These are phyloP conservation scores for Odontomachus brunneus DNA, from an alignment of 1,140 invertebrate genomes.

Conservation along the genomic window DNA sequence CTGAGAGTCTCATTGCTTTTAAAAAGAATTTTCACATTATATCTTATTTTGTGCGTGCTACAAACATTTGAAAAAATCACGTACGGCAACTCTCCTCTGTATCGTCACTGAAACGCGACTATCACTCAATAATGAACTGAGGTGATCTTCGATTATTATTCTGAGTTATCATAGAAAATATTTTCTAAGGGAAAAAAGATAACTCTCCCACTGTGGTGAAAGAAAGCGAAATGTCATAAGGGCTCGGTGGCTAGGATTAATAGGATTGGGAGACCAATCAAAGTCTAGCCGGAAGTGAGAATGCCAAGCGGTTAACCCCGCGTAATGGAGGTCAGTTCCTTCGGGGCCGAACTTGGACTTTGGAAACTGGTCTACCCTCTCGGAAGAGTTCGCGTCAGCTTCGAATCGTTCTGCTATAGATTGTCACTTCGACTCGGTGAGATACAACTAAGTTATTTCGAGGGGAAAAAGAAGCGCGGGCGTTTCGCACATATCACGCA, in stretches of 20 bases:
- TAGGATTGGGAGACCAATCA: constrained; percentile 83
- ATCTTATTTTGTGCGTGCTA: too few relatives aligned
- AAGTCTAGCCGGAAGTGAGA: constrained; percentile 81
- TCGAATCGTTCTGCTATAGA: constrained; percentile 64
- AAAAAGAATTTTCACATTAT: too few relatives aligned
- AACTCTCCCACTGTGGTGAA: constrained; percentile 55
- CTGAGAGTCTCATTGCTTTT: too few relatives aligned
- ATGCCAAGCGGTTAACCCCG: constrained; percentile 82
- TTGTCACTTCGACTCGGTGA: constrained; percentile 69
- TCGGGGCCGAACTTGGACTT: constrained; percentile 78
- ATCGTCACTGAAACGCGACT: too few relatives aligned
- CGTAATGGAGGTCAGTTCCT: constrained; percentile 83
- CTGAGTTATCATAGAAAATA: not conserved
- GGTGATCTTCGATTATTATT: not conserved
- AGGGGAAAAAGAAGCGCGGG: not conserved
- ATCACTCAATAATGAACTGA: not conserved
- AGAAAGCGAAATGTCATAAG: constrained; percentile 57
- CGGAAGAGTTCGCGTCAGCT: constrained; percentile 58
- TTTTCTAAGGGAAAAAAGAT: constrained; percentile 8
- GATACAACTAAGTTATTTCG: constrained; percentile 5
- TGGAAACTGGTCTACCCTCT: constrained; percentile 73
- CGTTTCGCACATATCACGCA: not conserved
- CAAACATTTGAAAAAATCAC: too few relatives aligned
- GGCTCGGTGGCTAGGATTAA: constrained; percentile 77
- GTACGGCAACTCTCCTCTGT: too few relatives aligned